Evolutionary conservation across 2,113 vertebrate genomes (phyloP).

Genomic region (Hemichromis elongatus): DNA sequence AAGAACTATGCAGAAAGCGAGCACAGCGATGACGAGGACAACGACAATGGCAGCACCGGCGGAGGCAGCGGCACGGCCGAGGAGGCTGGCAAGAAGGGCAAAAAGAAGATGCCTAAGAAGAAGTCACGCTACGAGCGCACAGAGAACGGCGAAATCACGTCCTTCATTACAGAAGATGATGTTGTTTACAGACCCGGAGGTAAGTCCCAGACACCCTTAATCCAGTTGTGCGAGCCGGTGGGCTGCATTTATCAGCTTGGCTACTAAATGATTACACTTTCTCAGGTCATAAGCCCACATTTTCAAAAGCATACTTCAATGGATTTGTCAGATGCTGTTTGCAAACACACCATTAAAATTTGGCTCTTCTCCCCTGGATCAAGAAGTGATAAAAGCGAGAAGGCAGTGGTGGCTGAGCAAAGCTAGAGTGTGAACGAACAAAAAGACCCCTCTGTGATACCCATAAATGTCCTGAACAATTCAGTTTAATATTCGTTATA

Average conservation of each 20-base stretch:
- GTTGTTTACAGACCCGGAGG: slow-evolving; percentile 94
- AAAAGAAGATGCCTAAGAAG: slow-evolving; percentile 96
- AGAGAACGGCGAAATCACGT: slow-evolving; percentile 93
- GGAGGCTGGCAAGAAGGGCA: slow-evolving; percentile 91
- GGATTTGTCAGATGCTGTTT: background rate
- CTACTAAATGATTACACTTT: background rate
- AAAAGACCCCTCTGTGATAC: background rate
- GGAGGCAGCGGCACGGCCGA: slow-evolving; percentile 76
- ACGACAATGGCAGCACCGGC: slow-evolving; percentile 83
- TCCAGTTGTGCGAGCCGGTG: background rate
- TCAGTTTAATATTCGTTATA: background rate
- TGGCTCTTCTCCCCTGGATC: background rate
- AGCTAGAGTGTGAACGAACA: background rate
- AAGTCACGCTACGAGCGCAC: slow-evolving; percentile 94
- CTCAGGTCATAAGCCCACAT: background rate
- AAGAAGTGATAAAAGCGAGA: background rate
- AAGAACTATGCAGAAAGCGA: slow-evolving; percentile 98
- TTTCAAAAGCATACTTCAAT: background rate
- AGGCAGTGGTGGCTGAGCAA: background rate
- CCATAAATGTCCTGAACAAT: background rate
- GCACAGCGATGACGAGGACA: slow-evolving; percentile 97
- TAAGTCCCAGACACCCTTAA: slow-evolving; percentile 56
- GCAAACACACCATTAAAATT: background rate
- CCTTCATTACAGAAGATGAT: slow-evolving; percentile 95
- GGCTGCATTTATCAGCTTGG: background rate